phyloP scores from a whole-genome alignment of 1,140 invertebrate genomes.

The Ctenoplectra terminalis region DNA sequence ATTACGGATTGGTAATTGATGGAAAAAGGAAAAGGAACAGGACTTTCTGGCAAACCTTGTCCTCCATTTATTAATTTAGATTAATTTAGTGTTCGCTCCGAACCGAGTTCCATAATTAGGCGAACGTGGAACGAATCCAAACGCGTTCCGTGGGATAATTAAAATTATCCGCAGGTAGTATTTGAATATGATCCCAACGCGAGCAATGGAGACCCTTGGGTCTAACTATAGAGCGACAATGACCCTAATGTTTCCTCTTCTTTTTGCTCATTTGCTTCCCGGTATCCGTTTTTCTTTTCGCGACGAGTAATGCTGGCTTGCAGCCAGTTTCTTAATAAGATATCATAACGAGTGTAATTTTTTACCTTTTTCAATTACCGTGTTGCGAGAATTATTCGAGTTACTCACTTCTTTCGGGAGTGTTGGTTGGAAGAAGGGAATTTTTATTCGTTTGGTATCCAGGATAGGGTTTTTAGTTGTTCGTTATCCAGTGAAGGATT shows the following conservation, averaged over 20 bases:
- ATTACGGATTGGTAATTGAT: too few relatives aligned
- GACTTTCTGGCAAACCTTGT: too few relatives aligned
- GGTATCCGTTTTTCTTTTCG: slow-evolving; percentile 14
- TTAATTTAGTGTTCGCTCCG: too few relatives aligned
- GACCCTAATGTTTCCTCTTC: slow-evolving; percentile 73
- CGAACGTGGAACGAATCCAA: slow-evolving; percentile 26
- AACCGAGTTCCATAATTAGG: slow-evolving; percentile 6
- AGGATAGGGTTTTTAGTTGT: too few relatives aligned
- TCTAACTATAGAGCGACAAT: slow-evolving; percentile 80
- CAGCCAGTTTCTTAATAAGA: slow-evolving; percentile 30
- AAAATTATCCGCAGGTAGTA: not conserved
- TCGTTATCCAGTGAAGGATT: too few relatives aligned
- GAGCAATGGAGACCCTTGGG: not conserved
- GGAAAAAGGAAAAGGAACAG: too few relatives aligned
- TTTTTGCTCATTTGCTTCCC: not conserved
- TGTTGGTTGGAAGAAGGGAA: too few relatives aligned
- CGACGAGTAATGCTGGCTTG: slow-evolving; percentile 32
- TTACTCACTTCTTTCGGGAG: too few relatives aligned
- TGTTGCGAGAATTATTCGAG: not conserved
- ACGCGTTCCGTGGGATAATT: not conserved
- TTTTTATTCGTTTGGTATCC: too few relatives aligned
- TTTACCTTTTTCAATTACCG: slow-evolving; percentile 16
- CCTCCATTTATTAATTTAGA: too few relatives aligned
- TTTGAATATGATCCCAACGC: not conserved
- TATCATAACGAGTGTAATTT: not conserved